phyloP scores from a whole-genome alignment of 92 coral and sea anemone species.

The Zoanthus sansibaricus region DNA sequence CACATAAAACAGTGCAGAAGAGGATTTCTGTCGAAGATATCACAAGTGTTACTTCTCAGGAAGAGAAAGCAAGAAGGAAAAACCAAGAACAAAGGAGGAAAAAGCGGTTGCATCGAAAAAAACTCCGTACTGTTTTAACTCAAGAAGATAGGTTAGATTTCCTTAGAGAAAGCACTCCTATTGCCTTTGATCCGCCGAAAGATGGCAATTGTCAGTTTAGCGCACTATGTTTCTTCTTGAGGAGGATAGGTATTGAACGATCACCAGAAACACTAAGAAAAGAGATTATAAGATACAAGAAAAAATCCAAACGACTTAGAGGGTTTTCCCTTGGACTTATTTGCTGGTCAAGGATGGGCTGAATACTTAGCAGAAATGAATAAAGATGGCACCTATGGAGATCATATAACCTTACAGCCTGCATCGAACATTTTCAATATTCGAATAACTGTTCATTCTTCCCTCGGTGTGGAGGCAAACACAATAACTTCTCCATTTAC shows the following conservation, averaged over 20 bases:
- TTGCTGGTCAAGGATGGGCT: conserved; percentile 16
- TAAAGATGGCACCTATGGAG: conserved; percentile 52
- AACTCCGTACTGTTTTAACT: conserved; percentile 10
- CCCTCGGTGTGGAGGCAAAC: not conserved
- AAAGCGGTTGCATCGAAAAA: conserved; percentile 22
- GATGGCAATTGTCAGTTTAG: conserved; percentile 47
- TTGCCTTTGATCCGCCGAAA: conserved; percentile 21
- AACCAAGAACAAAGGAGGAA: conserved; percentile 8
- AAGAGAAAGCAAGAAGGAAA: conserved; percentile 20
- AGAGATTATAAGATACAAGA: conserved; percentile 21
- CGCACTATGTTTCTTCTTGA: conserved; percentile 38
- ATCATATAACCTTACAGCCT: conserved; percentile 44
- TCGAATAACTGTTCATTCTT: conserved; percentile 18
- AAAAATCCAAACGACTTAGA: conserved; percentile 46
- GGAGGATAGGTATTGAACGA: conserved; percentile 41
- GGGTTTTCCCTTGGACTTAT: conserved; percentile 42
- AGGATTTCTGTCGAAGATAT: conserved; percentile 59
- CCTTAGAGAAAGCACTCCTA: not conserved
- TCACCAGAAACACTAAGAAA: conserved; percentile 27
- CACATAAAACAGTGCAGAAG: conserved; percentile 25
- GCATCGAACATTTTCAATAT: conserved; percentile 48
- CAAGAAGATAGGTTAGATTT: conserved; percentile 2
- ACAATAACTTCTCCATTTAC: conserved; percentile 35
- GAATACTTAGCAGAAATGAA: conserved; percentile 38
- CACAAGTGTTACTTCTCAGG: conserved; percentile 31